These are phyloP conservation scores for Sorex fumeus DNA, from an alignment of 2,113 vertebrate species.

Conservation along the genomic window DNA sequence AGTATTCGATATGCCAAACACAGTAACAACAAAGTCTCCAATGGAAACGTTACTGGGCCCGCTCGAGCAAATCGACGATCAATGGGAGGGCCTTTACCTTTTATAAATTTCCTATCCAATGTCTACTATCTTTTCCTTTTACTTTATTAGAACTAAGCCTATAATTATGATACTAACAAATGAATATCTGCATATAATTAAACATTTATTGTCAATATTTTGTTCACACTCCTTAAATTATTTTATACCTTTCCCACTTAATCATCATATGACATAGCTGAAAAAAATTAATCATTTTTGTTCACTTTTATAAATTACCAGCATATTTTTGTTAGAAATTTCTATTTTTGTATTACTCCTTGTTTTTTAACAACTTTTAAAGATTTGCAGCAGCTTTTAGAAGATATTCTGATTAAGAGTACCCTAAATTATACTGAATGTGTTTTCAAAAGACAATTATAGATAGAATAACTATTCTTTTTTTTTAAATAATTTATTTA, in stretches of 20 bases:
- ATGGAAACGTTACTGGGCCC: too few relatives aligned
- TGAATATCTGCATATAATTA: conserved; percentile 67
- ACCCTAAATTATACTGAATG: neutral
- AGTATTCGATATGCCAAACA: too few relatives aligned
- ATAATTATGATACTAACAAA: neutral
- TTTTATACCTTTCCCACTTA: conserved; percentile 67
- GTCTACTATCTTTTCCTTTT: conserved; percentile 57
- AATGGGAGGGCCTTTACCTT: too few relatives aligned
- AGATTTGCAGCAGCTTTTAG: neutral
- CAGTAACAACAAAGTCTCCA: too few relatives aligned
- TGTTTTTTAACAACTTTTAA: neutral
- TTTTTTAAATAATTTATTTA: too few relatives aligned
- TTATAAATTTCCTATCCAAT: conserved; percentile 60
- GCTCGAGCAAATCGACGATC: too few relatives aligned
- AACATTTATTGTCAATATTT: conserved; percentile 68
- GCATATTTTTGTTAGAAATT: conserved; percentile 63
- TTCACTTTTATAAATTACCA: conserved; percentile 70
- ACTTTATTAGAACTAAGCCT: conserved; percentile 60
- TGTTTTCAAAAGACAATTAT: neutral
- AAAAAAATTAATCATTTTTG: conserved; percentile 64
- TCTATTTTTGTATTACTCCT: conserved; percentile 39
- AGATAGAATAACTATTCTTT: neutral
- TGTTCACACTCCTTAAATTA: conserved; percentile 72
- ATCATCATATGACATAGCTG: conserved; percentile 70
- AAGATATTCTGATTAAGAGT: conserved; percentile 2